phyloP scores from a whole-genome alignment of 2,888 invertebrate genomes.

The Desoria tigrina region DNA sequence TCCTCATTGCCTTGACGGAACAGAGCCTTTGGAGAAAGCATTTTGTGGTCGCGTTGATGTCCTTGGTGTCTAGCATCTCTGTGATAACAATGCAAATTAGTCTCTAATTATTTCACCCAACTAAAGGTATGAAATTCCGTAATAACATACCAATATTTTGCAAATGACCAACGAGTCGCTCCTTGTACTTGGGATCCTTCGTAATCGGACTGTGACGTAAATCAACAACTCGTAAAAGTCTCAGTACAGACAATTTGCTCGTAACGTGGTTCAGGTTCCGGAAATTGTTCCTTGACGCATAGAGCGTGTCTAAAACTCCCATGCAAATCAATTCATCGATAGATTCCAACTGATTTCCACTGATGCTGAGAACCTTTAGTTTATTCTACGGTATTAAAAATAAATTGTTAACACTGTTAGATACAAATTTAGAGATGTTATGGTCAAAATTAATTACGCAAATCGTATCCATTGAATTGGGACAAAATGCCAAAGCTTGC shows the following conservation, averaged over 20 bases:
- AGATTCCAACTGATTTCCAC: conserved; percentile 65
- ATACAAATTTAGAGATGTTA: conserved; percentile 44
- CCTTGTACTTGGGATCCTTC: conserved; percentile 62
- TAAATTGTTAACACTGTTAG: background rate
- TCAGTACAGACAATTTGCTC: conserved; percentile 62
- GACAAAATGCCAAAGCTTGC: conserved; percentile 69
- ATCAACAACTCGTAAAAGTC: conserved; percentile 62
- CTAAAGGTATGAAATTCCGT: too few species aligned
- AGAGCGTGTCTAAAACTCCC: conserved; percentile 33
- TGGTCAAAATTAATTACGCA: conserved; percentile 60
- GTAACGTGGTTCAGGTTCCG: conserved; percentile 63
- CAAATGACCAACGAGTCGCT: conserved; percentile 43
- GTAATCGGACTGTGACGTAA: conserved; percentile 68
- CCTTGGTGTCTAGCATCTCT: conserved; percentile 66
- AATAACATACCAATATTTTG: conserved; percentile 35
- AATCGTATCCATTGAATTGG: conserved; percentile 63
- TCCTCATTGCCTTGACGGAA: conserved; percentile 30
- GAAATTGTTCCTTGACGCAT: conserved; percentile 55
- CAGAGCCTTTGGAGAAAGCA: conserved; percentile 65
- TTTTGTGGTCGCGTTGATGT: conserved; percentile 64
- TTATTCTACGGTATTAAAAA: conserved; percentile 59
- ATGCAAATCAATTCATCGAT: conserved; percentile 59
- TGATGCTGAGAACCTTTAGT: conserved; percentile 65
- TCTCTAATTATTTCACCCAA: background rate
- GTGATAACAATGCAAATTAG: conserved; percentile 47